A percentile compares a stretch with the other conserved stretches of the same genome.
Conservation (phyloP, 2,113 vertebrate genomes). For the Rutilus rutilus region DNA sequence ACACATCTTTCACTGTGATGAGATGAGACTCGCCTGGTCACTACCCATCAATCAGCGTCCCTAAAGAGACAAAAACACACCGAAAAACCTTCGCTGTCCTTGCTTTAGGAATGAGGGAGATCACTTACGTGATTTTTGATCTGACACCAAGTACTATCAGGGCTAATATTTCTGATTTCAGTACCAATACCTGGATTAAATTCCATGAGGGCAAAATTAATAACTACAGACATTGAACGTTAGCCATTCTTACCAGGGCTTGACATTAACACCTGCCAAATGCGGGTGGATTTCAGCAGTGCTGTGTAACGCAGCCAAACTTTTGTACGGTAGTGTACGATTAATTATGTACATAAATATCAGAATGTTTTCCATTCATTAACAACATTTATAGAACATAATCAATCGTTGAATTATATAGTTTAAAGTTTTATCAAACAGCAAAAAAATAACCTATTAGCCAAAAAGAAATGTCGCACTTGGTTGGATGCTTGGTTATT, state of each 20-base stretch:
- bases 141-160: background rate
- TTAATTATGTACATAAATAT: background rate
- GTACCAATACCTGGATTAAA: background rate
- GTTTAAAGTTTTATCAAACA: background rate
- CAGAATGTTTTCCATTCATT: background rate
- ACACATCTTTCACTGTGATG: slow-evolving; percentile 46
- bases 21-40: slow-evolving; percentile 48
- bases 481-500: background rate
- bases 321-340: background rate
- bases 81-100: background rate
- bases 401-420: background rate
- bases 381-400: background rate
- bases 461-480: background rate
- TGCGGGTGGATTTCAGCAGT: no score
- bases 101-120: background rate
- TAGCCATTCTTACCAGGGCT: background rate
- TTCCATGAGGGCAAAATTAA: background rate
- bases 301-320: no score
- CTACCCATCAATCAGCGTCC: slow-evolving; percentile 56
- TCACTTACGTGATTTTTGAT: background rate
- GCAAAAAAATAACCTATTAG: background rate
- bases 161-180: background rate
- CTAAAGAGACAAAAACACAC: slow-evolving; percentile 1
- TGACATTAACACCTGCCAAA: no score
- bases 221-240: background rate